Conservation (phyloP, 2,113 vertebrate genomes). For the Lynx canadensis region DNA sequence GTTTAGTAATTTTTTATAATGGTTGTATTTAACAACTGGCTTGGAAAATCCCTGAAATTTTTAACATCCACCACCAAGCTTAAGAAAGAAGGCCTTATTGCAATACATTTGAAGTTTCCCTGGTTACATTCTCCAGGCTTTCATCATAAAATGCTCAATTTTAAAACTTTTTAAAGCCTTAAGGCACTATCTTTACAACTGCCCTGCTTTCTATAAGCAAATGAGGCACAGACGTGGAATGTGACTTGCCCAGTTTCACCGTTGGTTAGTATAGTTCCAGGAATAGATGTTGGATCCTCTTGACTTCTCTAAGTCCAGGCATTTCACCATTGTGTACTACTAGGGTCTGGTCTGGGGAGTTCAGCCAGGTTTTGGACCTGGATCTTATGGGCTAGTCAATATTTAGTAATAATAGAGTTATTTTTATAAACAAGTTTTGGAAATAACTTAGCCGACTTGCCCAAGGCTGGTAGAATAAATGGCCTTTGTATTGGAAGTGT, state of each 20-base stretch:
- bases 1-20: constrained; percentile 48
- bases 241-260: neutral
- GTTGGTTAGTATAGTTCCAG: neutral
- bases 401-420: constrained; percentile 42
- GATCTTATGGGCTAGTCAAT: neutral
- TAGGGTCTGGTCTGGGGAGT: neutral
- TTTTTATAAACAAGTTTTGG: constrained; percentile 2
- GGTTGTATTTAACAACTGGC: neutral
- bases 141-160: constrained; percentile 14
- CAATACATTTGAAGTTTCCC: neutral
- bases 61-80: neutral
- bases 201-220: neutral
- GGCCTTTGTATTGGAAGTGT: constrained; percentile 3
- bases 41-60: constrained; percentile 54
- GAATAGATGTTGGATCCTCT: neutral
- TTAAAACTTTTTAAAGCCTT: constrained; percentile 19
- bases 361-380: constrained; percentile 17
- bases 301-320: neutral
- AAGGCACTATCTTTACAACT: neutral
- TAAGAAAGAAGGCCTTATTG: constrained; percentile 15
- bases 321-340: neutral
- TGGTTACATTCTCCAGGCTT: neutral
- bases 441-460: neutral
- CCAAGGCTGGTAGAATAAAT: neutral
- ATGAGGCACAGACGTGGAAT: neutral